Evolutionary conservation across 2,888 invertebrate genomes (phyloP).

Genomic region (Tetranychus truncatus): DNA sequence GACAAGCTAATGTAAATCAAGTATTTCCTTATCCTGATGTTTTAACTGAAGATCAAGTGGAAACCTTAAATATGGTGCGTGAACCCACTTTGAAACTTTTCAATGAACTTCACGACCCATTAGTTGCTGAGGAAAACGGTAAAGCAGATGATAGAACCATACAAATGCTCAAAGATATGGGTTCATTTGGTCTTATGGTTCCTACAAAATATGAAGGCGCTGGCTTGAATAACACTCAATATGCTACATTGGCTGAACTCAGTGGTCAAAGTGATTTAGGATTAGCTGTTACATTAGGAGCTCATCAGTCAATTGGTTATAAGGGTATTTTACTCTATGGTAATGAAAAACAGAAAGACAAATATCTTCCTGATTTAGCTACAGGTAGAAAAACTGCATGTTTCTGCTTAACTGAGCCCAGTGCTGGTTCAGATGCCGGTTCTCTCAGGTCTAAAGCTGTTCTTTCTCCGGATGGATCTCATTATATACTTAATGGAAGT

Average conservation of each 20-base stretch:
- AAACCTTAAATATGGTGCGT: slow-evolving; percentile 58
- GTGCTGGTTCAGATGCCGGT: slow-evolving; percentile 81
- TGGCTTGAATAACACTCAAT: slow-evolving; percentile 77
- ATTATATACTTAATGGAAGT: slow-evolving; percentile 76
- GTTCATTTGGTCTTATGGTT: slow-evolving; percentile 68
- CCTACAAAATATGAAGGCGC: slow-evolving; percentile 70
- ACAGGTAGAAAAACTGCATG: slow-evolving; percentile 64
- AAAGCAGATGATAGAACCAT: slow-evolving; percentile 54
- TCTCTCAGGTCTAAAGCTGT: slow-evolving; percentile 54
- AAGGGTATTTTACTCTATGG: slow-evolving; percentile 75
- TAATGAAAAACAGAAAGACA: slow-evolving; percentile 64
- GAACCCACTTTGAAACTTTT: slow-evolving; percentile 49
- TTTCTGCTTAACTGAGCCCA: slow-evolving; percentile 85
- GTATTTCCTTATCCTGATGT: slow-evolving; percentile 82
- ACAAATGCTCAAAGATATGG: slow-evolving; percentile 68
- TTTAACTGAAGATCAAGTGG: slow-evolving; percentile 60
- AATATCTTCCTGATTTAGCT: slow-evolving; percentile 76
- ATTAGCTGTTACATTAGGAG: slow-evolving; percentile 80
- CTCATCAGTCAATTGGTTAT: slow-evolving; percentile 59
- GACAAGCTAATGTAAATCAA: slow-evolving; percentile 49
- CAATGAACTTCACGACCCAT: slow-evolving; percentile 67
- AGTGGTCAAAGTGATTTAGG: slow-evolving; percentile 83
- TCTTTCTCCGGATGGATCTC: slow-evolving; percentile 64
- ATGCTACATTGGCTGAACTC: slow-evolving; percentile 75
- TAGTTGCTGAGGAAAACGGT: slow-evolving; percentile 61